Percentiles rank a stretch among this genome's conserved stretches.
phyloP scores from a whole-genome alignment of 2,888 invertebrate species.

The Odontocerum albicorne region DNA sequence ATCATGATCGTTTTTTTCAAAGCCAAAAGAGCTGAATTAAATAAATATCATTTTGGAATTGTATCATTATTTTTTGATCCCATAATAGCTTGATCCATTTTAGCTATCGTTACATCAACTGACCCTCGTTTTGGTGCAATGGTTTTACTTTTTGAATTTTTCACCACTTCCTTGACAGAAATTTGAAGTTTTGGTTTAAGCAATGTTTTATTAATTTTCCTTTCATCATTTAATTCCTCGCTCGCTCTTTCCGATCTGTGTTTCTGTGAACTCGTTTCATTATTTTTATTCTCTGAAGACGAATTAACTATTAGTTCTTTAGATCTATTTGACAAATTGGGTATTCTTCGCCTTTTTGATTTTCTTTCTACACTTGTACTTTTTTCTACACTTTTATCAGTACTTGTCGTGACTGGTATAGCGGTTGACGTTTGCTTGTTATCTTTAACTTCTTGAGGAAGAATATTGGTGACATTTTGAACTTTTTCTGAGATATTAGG shows the following conservation, averaged over 20 bases:
- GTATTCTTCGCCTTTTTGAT: constrained; percentile 13
- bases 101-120: constrained; percentile 43
- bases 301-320: neutral
- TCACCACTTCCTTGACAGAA: neutral
- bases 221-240: constrained; percentile 23
- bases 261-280: constrained; percentile 1
- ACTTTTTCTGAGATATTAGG: neutral
- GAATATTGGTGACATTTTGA: neutral
- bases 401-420: constrained; percentile 6
- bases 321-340: neutral
- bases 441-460: too few relatives aligned
- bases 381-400: constrained; percentile 25
- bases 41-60: constrained; percentile 17
- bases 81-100: constrained; percentile 50
- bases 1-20: too few relatives aligned
- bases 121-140: neutral
- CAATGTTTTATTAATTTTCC: neutral
- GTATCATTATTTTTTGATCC: constrained; percentile 38
- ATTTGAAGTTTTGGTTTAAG: neutral
- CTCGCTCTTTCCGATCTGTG: constrained; percentile 33
- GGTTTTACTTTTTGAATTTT: neutral
- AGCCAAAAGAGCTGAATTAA: too few relatives aligned
- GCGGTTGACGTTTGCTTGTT: neutral
- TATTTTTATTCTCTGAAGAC: constrained; percentile 10
- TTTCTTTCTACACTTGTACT: constrained; percentile 28